These are phyloP conservation scores for Caenorhabditis sp. DNA, from an alignment of 2,888 invertebrate species.

Conservation along the genomic window DNA sequence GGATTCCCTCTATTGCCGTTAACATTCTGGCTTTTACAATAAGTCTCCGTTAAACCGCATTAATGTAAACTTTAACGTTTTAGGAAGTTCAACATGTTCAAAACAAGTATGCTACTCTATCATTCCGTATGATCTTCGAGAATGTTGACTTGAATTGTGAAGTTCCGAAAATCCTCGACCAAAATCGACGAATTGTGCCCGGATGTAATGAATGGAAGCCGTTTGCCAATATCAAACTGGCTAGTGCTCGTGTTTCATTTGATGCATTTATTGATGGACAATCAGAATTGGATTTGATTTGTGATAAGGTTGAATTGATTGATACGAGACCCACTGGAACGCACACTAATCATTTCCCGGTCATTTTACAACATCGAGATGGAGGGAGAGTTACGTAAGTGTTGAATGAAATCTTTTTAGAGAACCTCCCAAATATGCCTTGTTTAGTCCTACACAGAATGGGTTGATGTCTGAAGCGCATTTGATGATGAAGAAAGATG, in stretches of 20 bases:
- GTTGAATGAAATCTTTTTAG: neutral
- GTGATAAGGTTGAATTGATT: conserved; percentile 72
- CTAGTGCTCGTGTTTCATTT: conserved; percentile 72
- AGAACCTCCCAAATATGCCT: neutral
- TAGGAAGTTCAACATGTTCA: conserved; percentile 33
- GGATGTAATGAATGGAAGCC: conserved; percentile 42
- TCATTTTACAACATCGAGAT: conserved; percentile 37
- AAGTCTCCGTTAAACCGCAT: no score
- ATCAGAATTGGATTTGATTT: conserved; percentile 74
- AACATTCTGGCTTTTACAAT: no score
- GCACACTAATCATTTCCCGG: conserved; percentile 23
- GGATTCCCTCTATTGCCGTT: no score
- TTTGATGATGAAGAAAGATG: conserved; percentile 64
- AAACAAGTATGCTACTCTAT: conserved; percentile 71
- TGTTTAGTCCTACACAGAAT: neutral
- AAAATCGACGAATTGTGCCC: neutral
- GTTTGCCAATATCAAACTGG: conserved; percentile 72
- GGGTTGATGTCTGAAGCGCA: conserved; percentile 62
- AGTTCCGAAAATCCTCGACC: conserved; percentile 21
- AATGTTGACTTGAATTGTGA: conserved; percentile 70
- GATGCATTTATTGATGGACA: conserved; percentile 73
- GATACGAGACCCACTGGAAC: conserved; percentile 71
- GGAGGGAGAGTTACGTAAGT: conserved; percentile 1
- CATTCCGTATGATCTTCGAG: conserved; percentile 72
- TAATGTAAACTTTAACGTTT: neutral